These are phyloP conservation scores for Synergus itoensis DNA, from an alignment of 2,888 invertebrate species.

Conservation along the genomic window DNA sequence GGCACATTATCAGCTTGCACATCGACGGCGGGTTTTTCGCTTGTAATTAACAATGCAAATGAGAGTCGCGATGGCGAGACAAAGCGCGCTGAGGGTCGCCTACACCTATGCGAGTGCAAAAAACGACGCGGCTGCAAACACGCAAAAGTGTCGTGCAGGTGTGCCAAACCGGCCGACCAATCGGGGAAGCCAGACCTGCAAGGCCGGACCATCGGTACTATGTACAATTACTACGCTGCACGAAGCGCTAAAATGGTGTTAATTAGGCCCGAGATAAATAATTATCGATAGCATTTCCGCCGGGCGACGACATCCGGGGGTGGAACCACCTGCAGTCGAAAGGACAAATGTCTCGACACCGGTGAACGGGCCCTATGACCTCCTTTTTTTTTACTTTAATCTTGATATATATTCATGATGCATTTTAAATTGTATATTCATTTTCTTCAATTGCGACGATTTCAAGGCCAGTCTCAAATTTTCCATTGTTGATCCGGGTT, in stretches of 20 bases:
- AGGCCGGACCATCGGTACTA: constrained; percentile 46
- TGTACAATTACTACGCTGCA: constrained; percentile 58
- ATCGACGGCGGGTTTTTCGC: constrained; percentile 44
- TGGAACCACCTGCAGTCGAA: constrained; percentile 54
- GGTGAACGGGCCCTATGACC: constrained; percentile 22
- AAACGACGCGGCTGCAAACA: constrained; percentile 47
- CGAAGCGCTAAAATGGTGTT: constrained; percentile 65
- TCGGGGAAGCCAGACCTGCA: constrained; percentile 40
- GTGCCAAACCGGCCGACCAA: constrained; percentile 47
- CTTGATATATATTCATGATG: too few relatives aligned
- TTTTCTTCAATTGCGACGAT: neutral
- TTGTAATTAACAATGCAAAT: constrained; percentile 68
- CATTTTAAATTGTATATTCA: too few relatives aligned
- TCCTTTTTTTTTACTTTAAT: constrained; percentile 1
- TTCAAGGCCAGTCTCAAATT: neutral
- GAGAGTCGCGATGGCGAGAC: constrained; percentile 55
- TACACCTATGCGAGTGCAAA: constrained; percentile 58
- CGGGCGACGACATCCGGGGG: constrained; percentile 63
- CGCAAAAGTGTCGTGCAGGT: constrained; percentile 50
- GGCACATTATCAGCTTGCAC: constrained; percentile 31
- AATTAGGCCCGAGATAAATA: constrained; percentile 67
- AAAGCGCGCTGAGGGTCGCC: constrained; percentile 55
- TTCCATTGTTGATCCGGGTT: neutral
- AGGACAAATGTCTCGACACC: constrained; percentile 45
- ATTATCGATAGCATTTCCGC: constrained; percentile 67